Conservation (phyloP, 2,797 vertebrate genomes). For the Schizothorax lantsangensis region DNA sequence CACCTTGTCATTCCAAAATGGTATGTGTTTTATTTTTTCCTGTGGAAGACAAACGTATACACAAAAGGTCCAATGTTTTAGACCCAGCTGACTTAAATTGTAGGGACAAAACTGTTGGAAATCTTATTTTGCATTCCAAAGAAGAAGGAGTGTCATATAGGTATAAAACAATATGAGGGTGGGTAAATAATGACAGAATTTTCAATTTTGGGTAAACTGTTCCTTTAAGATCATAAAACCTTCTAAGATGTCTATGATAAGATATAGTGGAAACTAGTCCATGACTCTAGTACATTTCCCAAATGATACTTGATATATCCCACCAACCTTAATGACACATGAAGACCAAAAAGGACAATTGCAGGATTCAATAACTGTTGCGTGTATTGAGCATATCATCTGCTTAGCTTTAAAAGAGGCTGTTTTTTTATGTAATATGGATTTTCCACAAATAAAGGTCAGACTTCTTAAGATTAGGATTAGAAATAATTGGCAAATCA, state of each 20-base stretch:
- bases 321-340: not conserved
- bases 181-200: not conserved
- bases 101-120: not conserved
- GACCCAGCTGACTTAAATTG: not conserved
- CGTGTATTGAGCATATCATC: not conserved
- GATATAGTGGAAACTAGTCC: not conserved
- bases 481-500: constrained; percentile 23
- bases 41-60: not conserved
- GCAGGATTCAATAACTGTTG: not conserved
- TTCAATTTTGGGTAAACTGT: not conserved
- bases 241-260: not conserved
- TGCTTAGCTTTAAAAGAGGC: not conserved
- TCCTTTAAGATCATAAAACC: not conserved
- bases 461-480: constrained; percentile 11
- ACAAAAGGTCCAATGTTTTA: not conserved
- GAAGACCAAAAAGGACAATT: not conserved
- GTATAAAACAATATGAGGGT: not conserved
- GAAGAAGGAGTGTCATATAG: not conserved
- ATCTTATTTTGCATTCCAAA: not conserved
- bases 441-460: constrained; percentile 25
- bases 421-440: not conserved
- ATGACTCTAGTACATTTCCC: not conserved
- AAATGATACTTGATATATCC: constrained; percentile 19
- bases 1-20: not conserved
- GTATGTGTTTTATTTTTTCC: not conserved